Conservation (phyloP, 2,797 vertebrate genomes). For the Hypotaenidia okinawae region DNA sequence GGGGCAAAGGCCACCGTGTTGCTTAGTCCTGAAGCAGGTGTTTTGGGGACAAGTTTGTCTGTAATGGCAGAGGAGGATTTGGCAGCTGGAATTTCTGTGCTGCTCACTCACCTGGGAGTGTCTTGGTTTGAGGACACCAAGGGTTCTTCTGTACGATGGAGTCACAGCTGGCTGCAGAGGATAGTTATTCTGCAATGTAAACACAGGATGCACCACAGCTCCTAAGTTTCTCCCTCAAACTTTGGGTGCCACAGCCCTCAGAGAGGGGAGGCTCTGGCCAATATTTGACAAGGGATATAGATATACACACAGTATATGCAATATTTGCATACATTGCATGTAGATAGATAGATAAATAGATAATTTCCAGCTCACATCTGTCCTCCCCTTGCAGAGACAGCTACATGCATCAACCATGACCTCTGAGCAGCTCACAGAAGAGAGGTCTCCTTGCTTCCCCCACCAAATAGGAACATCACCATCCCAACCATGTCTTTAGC, state of each 20-base stretch:
- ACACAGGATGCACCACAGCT: background rate
- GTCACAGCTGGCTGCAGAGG: background rate
- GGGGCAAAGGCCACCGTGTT: background rate
- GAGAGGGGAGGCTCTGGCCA: background rate
- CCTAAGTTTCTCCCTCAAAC: background rate
- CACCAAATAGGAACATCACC: background rate
- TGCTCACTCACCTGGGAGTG: background rate
- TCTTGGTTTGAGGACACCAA: background rate
- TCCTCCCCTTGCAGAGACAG: background rate
- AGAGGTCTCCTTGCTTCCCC: background rate
- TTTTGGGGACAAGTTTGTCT: background rate
- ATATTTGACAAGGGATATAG: background rate
- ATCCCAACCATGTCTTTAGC: background rate
- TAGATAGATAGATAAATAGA: too few relatives aligned
- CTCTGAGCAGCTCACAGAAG: background rate
- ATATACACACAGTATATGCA: too few relatives aligned
- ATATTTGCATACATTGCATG: too few relatives aligned
- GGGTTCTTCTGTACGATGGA: background rate
- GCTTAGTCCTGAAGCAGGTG: background rate
- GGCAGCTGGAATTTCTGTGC: background rate
- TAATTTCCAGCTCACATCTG: background rate
- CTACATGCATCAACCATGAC: fast-evolving
- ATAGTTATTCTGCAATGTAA: background rate
- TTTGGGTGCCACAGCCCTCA: background rate
- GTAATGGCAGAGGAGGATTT: background rate